A percentile compares a stretch with the other conserved stretches of the same genome.
These are phyloP conservation scores for Micrastur ruficollis DNA, from an alignment of 2,797 vertebrate species.

Conservation along the genomic window DNA sequence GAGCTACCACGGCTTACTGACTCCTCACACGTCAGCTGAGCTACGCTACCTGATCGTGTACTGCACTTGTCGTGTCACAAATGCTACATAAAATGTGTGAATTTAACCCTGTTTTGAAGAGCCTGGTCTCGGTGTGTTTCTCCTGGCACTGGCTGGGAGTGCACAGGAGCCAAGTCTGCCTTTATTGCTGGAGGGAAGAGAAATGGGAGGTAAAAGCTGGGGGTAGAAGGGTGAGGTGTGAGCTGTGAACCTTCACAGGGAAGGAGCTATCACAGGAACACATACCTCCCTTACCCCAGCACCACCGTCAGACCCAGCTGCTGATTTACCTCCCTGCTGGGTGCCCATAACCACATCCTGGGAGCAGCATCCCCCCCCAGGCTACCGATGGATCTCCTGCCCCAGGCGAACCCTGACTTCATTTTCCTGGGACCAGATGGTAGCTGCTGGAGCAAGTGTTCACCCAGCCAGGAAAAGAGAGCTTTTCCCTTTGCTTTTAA, in stretches of 20 bases:
- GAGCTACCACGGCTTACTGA: neutral
- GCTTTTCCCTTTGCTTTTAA: neutral
- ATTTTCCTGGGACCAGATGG: neutral
- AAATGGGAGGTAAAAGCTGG: neutral
- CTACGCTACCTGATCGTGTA: rapidly evolving
- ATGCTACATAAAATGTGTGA: neutral
- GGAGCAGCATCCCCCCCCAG: neutral
- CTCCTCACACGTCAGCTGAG: neutral
- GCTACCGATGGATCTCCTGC: neutral
- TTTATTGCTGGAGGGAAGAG: neutral
- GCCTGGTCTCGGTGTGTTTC: neutral
- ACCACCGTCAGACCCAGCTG: neutral
- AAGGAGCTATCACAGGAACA: neutral
- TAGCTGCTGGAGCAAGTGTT: neutral
- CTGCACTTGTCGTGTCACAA: neutral
- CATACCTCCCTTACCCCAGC: neutral
- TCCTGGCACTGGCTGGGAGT: neutral
- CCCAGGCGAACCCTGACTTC: neutral
- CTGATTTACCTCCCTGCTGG: neutral
- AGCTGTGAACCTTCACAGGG: neutral
- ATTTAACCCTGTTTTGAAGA: neutral
- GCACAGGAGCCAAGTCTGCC: neutral
- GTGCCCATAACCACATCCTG: neutral
- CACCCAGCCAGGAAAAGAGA: neutral
- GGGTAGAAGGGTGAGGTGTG: neutral